These are phyloP conservation scores for Mechanitis messenoides DNA, from an alignment of 2,888 invertebrate genomes.

Conservation along the genomic window DNA sequence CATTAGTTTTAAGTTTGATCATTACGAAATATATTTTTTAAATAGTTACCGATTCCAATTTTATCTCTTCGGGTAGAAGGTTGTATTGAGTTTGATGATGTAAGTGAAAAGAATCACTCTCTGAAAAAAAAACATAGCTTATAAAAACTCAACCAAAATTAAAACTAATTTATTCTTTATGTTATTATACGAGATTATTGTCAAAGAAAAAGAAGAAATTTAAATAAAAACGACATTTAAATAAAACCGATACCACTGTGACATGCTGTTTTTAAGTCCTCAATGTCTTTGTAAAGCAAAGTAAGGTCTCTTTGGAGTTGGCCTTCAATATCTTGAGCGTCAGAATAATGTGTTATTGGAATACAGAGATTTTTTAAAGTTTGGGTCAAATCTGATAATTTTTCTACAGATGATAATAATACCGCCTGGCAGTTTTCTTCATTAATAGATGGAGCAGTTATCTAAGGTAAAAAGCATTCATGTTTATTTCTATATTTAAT, in stretches of 20 bases:
- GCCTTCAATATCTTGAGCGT: constrained; percentile 28
- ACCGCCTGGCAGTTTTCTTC: constrained; percentile 37
- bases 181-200: no score
- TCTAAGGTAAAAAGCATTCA: constrained; percentile 28
- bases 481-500: constrained; percentile 2
- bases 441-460: constrained; percentile 41
- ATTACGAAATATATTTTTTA: no score
- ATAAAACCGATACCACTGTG: constrained; percentile 25
- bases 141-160: constrained; percentile 1
- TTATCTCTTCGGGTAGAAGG: constrained; percentile 4
- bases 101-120: constrained; percentile 33
- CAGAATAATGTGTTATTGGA: constrained; percentile 27
- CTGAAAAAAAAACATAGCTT: constrained; percentile 33
- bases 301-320: constrained; percentile 30
- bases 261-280: constrained; percentile 26
- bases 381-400: constrained; percentile 28
- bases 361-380: constrained; percentile 31
- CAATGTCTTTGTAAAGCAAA: constrained; percentile 28
- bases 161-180: no score
- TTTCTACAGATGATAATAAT: constrained; percentile 35
- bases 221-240: not conserved
- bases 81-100: constrained; percentile 20
- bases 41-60: constrained; percentile 14
- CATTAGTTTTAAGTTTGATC: not conserved
- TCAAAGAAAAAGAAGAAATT: no score